Conservation (phyloP, 1,140 invertebrate genomes). For the Triops cancriformis region DNA sequence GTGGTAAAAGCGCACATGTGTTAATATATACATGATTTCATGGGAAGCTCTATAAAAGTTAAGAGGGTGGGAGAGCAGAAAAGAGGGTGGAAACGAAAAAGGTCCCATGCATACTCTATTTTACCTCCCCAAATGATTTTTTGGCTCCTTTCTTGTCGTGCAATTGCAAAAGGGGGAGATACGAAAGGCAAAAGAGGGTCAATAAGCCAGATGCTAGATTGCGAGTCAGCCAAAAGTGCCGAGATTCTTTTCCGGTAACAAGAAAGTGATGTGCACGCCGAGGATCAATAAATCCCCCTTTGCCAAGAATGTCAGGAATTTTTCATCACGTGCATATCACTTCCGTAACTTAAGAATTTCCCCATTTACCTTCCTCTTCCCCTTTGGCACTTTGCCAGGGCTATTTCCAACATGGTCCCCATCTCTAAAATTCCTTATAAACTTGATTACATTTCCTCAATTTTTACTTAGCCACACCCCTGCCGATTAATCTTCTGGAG, state of each 20-base stretch:
- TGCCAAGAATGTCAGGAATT: neutral
- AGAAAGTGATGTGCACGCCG: neutral
- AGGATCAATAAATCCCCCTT: neutral
- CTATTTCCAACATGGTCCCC: no score
- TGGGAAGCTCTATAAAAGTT: neutral
- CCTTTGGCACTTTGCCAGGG: no score
- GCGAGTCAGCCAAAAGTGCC: neutral
- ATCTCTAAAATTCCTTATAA: no score
- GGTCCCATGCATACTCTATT: neutral
- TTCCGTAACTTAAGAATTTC: neutral
- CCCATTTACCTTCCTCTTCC: no score
- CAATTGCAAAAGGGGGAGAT: no score
- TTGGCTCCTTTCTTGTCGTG: neutral
- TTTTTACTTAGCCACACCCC: no score
- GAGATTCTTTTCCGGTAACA: neutral
- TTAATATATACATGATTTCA: constrained; percentile 7
- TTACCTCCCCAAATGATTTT: neutral
- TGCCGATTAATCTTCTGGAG: no score
- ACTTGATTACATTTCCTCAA: no score
- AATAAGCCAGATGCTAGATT: neutral
- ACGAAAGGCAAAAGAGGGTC: neutral
- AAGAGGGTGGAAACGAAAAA: neutral
- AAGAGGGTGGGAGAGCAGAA: no score
- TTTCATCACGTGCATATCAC: neutral
- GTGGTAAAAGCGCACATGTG: neutral